Evolutionary conservation across 1,140 invertebrate genomes (phyloP), one percentile per base, ranked within the genome.

Genomic region (Latrodectus geometricus): DNA sequence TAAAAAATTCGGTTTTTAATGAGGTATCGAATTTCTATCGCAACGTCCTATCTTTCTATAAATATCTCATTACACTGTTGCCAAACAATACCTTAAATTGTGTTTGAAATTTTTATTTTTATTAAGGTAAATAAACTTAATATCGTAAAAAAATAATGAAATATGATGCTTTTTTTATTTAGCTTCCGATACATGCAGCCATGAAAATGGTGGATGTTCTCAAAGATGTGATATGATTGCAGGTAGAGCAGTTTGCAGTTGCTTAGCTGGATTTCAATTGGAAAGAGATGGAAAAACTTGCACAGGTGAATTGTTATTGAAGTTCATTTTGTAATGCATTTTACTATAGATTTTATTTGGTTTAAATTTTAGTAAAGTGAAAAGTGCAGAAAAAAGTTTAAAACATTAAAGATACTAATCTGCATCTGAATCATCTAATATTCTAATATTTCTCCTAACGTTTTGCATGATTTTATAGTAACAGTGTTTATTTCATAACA

Each of bases 141-240:
- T 35, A 35, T 35, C n/a, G 5, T 35, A 3, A 3, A 35, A 35
- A 35, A 35, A 35, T 35, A 35, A 35, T 35, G 35, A 35, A 35
- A 35, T 35, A 5, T 5, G 35, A 35, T 35, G 35, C 68, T 54
- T 75, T 86, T 52, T 82, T 9, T 56, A 74, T 49, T 78, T 50
- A 80, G 85, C 61, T 79, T 15, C 17, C 21, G 77, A 87, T 65
- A 50, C 72, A 11, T 87, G 86, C 50, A n/a, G 35, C 9, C 73
- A 70, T n/a, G 74, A 83, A 61, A 87, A 87, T 77, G 86, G 86
- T 11, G 86, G 86, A 14, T 87, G 86, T 20, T 76, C 86, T 9
- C 86, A 87, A n/a, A 54, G 74, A 23, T 87, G 86, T 21, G 86
- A 82, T 9, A 76, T 48, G 21, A 49, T 82, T 56, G 50, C 50